phyloP scores from a whole-genome alignment of 2,113 vertebrate species.

The Triplophysa siluroides region DNA sequence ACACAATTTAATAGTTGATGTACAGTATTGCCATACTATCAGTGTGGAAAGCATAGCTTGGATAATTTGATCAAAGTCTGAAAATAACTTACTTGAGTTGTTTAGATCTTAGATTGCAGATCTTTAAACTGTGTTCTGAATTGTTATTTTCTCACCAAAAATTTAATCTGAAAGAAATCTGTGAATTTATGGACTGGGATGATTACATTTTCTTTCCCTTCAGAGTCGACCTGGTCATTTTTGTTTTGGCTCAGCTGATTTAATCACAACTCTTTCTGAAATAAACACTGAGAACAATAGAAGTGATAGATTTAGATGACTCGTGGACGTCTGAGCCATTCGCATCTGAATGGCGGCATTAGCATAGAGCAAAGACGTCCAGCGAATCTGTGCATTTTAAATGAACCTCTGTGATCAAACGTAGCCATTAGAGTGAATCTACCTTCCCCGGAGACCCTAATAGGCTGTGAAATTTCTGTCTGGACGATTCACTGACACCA shows the following conservation, averaged over 20 bases:
- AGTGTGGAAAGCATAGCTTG: too few species aligned
- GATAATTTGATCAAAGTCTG: too few species aligned
- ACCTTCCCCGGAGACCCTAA: conserved; percentile 27
- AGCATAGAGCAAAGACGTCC: conserved; percentile 18
- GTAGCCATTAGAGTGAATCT: conserved; percentile 23
- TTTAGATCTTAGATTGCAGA: too few species aligned
- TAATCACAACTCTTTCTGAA: conserved; percentile 26
- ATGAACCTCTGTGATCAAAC: conserved; percentile 45
- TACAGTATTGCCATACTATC: too few species aligned
- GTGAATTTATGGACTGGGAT: too few species aligned
- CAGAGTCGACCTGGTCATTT: not conserved
- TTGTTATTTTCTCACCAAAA: too few species aligned
- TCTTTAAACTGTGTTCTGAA: too few species aligned
- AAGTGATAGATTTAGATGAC: conserved; percentile 26
- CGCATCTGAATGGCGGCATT: conserved; percentile 30
- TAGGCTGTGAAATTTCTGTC: conserved; percentile 34
- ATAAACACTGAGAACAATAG: conserved; percentile 35
- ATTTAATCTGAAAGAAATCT: too few species aligned
- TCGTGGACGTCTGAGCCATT: conserved; percentile 1
- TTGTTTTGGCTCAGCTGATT: conserved; percentile 31
- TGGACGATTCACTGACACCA: conserved; percentile 28
- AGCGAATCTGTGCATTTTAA: conserved; percentile 25
- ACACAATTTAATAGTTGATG: too few species aligned
- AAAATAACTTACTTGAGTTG: too few species aligned
- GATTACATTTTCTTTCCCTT: too few species aligned